Base-by-base conservation (phyloP, 1,140 invertebrate species). In the Drepana arcuata region DNA sequence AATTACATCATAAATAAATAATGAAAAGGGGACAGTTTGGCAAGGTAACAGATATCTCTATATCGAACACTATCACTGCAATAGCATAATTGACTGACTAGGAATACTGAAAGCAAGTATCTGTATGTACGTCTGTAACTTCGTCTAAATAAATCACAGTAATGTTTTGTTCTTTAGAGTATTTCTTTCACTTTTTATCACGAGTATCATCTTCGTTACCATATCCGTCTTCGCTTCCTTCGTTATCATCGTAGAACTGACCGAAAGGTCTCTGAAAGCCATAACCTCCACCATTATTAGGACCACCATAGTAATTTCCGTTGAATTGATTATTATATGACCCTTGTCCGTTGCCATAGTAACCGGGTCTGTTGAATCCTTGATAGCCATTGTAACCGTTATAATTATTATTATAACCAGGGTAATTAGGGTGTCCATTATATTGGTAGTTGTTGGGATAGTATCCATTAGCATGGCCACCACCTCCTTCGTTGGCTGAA, bases 381-480 rank as follows among this genome's bases (percentile, higher is more conserved):
- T 25, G 2, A 41, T 11, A 37, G 13, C 43, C 46, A 10, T 45
- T 29, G 33, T 43, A 43, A 16, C 38, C 35, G 18, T 34, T 33
- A 12, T 50, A 48, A 7, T 46, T 39, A 6, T 39, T 25, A 6
- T 44, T 53, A 27, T 48, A 40, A 0, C 45, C 46, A 26, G 39
- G 44, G 7, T 51, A 32, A 21, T 47, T 36, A 4, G 42, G 48
- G 3, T 51, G 51, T 7, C 38, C 37, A 23, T 74, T 78, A 28
- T 66, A 73, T 36, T 78, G 73, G 26, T 74, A 60, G 36, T 74
- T 71, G 30, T 78, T 66, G 0, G 73, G 73, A 30, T 61, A 71
- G 21, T 57, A 59, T 3, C 66, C 58, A 14, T 41, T 50, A 1
- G 42, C 47, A 13, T 67, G 57, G 3, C 71, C 70, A 6, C 70